Evolutionary conservation across 2,113 vertebrate species (phyloP), one percentile per base, ranked within the genome.

Genomic region (Oreochromis tanganicae): DNA sequence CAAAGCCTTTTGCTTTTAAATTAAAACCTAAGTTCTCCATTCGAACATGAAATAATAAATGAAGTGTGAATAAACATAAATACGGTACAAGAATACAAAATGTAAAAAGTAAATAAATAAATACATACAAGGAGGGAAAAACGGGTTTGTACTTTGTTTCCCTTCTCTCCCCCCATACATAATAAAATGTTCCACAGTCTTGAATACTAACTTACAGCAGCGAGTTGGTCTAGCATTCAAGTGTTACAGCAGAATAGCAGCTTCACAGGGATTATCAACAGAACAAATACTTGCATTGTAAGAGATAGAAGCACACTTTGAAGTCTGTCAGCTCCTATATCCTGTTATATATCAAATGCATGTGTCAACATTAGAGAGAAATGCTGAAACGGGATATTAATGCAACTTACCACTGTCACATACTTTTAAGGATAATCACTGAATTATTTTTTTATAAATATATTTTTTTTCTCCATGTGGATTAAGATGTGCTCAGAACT

Each of bases 261-360:
- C 82, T 90, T 86, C 2, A 19, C 56, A 80, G 66, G 88, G 84
- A 91, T 94, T 92, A 94, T 61, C 2, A 7, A 11, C 82, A 63
- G 83, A 85, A 91, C 83, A 92, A 92, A 94, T 85, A 89, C 82
- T 83, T 82, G 83, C 73, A 90, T 92, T 91, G 88, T 89, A 43
- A 17, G 57, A 61, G 55, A 82, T 59, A 41, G 87, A 55, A 79
- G 84, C 61, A 66, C 63, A 71, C 85, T 94, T 92, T 94, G 93
- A 95, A 93, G 93, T 89, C 81, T 89, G 87, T 90, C 90, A 79
- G 84, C 88, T 87, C 59, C 46, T 79, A 83, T 88, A 93, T 93
- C 91, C 92, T 85, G 84, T 94, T 92, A 91, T 87, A 90, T 91
- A 91, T 94, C 92, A 93, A 89, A 91, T 87, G 80, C 73, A 66